Evolutionary conservation across 2,113 vertebrate genomes (phyloP).

Genomic region (Salvator merianae): DNA sequence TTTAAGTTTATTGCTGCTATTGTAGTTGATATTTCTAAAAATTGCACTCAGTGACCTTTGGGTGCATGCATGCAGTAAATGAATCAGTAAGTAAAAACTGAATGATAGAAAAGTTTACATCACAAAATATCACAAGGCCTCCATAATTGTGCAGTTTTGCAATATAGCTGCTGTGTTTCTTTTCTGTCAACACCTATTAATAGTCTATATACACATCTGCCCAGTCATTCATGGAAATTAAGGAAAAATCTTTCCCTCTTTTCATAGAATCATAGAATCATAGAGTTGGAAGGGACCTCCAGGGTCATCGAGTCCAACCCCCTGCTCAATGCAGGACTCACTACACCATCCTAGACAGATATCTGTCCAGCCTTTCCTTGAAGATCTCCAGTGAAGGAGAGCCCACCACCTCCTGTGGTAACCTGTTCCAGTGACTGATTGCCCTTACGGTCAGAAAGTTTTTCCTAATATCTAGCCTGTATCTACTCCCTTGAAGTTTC

Average conservation of each 20-base stretch:
- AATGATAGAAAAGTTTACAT: background rate
- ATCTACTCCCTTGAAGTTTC: too few relatives aligned
- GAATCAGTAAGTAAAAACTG: background rate
- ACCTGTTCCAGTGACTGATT: too few relatives aligned
- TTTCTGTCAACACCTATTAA: constrained; percentile 68
- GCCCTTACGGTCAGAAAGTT: too few relatives aligned
- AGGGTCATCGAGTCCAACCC: too few relatives aligned
- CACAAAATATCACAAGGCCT: constrained; percentile 22
- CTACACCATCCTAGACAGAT: too few relatives aligned
- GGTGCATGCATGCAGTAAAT: background rate
- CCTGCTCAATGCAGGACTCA: too few relatives aligned
- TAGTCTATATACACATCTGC: constrained; percentile 61
- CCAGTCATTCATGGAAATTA: constrained; percentile 64
- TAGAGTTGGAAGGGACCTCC: too few relatives aligned
- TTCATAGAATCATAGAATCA: too few relatives aligned
- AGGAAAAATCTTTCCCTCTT: constrained; percentile 40
- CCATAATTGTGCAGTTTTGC: constrained; percentile 57
- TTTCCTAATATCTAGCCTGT: too few relatives aligned
- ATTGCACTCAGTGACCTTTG: constrained; percentile 1
- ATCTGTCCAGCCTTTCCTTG: too few relatives aligned
- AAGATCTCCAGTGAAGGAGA: too few relatives aligned
- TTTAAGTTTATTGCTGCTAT: background rate
- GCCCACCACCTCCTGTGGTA: too few relatives aligned
- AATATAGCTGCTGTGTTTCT: constrained; percentile 65
- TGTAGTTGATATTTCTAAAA: constrained; percentile 9